A percentile compares a stretch with the other conserved stretches of the same genome.
Conservation (phyloP, 2,113 vertebrate species). For the Danionella cerebrum region DNA sequence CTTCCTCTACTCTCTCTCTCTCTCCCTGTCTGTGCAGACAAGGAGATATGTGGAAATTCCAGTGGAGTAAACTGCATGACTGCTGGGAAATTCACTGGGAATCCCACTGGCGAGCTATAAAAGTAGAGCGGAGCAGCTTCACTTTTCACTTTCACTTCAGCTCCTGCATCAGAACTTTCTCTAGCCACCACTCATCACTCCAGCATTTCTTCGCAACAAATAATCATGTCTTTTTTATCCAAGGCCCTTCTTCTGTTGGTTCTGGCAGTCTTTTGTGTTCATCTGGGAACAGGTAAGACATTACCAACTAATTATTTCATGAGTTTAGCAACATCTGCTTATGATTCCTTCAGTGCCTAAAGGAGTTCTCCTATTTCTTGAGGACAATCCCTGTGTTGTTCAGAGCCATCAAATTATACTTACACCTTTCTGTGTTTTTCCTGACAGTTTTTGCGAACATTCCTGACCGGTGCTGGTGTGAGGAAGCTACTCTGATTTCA, state of each 20-base stretch:
- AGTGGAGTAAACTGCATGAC: not conserved
- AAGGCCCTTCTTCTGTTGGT: slow-evolving; percentile 42
- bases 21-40: not conserved
- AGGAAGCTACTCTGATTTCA: not conserved
- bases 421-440: not conserved
- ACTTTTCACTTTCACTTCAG: not conserved
- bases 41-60: slow-evolving; percentile 49
- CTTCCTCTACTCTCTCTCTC: not conserved
- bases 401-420: not conserved
- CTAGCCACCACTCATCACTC: too few relatives aligned
- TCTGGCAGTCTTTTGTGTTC: slow-evolving; percentile 40
- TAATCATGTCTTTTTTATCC: slow-evolving; percentile 38
- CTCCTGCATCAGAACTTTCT: not conserved
- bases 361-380: too few relatives aligned
- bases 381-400: not conserved
- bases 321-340: too few relatives aligned
- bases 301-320: too few relatives aligned
- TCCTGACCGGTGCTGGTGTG: slow-evolving; percentile 47
- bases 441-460: slow-evolving; percentile 39
- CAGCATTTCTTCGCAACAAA: not conserved
- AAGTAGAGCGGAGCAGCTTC: slow-evolving; percentile 40
- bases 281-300: slow-evolving; percentile 49
- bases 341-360: too few relatives aligned
- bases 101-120: slow-evolving; percentile 33
- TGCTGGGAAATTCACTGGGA: slow-evolving; percentile 54